Evolutionary conservation across 1,140 invertebrate genomes (phyloP).

Genomic region (Orius insidiosus): DNA sequence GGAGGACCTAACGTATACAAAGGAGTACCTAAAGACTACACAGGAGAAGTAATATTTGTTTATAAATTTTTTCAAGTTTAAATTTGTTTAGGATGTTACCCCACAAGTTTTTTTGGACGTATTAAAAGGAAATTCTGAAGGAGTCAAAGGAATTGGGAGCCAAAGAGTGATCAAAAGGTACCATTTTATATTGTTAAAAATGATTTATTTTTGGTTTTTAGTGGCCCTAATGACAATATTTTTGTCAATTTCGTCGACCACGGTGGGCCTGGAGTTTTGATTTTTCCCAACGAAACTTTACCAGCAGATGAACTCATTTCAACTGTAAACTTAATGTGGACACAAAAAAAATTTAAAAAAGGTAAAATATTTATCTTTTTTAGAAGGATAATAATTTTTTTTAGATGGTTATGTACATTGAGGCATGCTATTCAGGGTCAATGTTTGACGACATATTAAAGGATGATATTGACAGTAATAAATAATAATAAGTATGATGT

Average conservation of each 20-base stretch:
- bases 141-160: conserved; percentile 29
- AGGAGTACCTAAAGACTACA: conserved; percentile 40
- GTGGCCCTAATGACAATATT: conserved; percentile 24
- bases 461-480: conserved; percentile 34
- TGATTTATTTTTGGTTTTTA: not conserved
- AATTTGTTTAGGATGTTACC: conserved; percentile 30
- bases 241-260: conserved; percentile 52
- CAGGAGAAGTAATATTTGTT: conserved; percentile 20
- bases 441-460: conserved; percentile 42
- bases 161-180: conserved; percentile 37
- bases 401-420: conserved; percentile 43
- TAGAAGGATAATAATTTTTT: too few relatives aligned
- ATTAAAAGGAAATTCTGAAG: conserved; percentile 31
- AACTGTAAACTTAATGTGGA: not conserved
- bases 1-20: conserved; percentile 38
- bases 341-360: not conserved
- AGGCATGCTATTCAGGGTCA: conserved; percentile 49
- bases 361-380: not conserved
- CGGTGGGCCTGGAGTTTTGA: conserved; percentile 38
- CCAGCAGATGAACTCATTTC: conserved; percentile 16
- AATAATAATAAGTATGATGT: not conserved
- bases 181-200: not conserved
- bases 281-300: conserved; percentile 31
- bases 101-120: conserved; percentile 37
- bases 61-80: too few relatives aligned